Conservation (phyloP, 1,140 invertebrate genomes). For the Rhizoglyphus robini region DNA sequence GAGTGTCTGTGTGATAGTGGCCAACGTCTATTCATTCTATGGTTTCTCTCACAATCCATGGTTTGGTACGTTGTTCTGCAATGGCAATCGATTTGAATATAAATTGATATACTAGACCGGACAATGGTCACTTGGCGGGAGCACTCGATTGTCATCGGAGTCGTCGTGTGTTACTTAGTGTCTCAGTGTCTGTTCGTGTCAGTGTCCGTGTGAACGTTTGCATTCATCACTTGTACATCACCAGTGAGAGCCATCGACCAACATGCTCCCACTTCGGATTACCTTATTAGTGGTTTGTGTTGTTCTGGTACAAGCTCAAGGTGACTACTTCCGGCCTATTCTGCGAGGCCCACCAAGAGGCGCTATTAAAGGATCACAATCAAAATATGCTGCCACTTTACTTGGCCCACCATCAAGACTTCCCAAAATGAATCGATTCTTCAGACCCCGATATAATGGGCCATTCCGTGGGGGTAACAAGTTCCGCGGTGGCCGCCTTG, state of each 20-base stretch:
- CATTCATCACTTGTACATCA: neutral
- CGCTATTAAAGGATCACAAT: neutral
- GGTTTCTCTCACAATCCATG: too few relatives aligned
- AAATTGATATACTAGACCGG: too few relatives aligned
- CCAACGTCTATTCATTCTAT: too few relatives aligned
- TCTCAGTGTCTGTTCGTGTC: neutral
- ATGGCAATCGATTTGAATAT: too few relatives aligned
- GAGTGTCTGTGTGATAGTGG: too few relatives aligned
- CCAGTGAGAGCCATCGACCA: neutral
- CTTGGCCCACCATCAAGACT: neutral
- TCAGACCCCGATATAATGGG: neutral
- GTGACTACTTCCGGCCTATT: neutral
- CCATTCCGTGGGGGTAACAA: too few relatives aligned
- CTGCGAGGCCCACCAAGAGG: neutral
- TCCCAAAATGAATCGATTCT: neutral
- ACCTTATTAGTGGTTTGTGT: neutral
- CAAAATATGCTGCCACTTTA: slow-evolving; percentile 1
- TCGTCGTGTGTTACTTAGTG: neutral
- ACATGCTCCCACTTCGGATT: neutral
- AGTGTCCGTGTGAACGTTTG: neutral
- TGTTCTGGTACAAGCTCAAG: neutral
- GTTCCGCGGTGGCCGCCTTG: neutral
- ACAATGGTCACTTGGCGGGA: too few relatives aligned
- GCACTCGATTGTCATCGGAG: too few relatives aligned
- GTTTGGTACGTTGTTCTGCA: too few relatives aligned